Base-by-base conservation (phyloP, 1,140 invertebrate species). In the Diabrotica undecimpunctata region DNA sequence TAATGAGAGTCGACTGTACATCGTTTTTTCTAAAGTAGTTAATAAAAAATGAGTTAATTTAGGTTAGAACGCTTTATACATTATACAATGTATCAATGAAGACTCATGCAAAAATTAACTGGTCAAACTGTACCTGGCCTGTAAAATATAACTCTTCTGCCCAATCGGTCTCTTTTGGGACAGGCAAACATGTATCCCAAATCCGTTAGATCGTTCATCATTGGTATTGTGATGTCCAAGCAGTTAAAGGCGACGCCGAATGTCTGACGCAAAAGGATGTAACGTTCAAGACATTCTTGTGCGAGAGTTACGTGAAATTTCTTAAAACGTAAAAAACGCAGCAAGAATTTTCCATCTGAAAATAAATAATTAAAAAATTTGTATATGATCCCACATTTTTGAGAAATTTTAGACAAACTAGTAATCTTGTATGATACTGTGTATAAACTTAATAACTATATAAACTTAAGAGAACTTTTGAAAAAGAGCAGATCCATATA, bases 221-320 rank as follows among this genome's bases (percentile, higher is more conserved):
- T 84, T 0, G 87, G 85, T 61, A 92, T 85, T 2, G 79, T 82
- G 62, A 88, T 84, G 76, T 93, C 88, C 55, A 93, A 82, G 66
- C 87, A 84, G 69, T 88, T 86, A 77, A 93, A 94, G 8, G 87
- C 87, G 7, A 86, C 84, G 39, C 82, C 83, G 76, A 83, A 89
- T 8, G 88, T 87, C 75, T 90, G 87, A 35, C 91, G 83, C 62
- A 94, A 83, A n/a, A 91, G 80, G 38, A 95, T 81, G 76, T 94
- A 95, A 53, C 91, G 84, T 74, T 94, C 88, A 41, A 94, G 81
- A 0, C 91, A 88, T 70, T 92, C 88, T 74, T 93, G 87, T 0
- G 92, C 88, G 82, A 91, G 88, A 2, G 88, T 87, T 1, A 95
- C 86, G 70, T 88, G 90, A 79, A 91, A 94, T 73, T 95, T 94